phyloP scores from a whole-genome alignment of 1,140 invertebrate genomes.

The Atopsyche davidsoni region DNA sequence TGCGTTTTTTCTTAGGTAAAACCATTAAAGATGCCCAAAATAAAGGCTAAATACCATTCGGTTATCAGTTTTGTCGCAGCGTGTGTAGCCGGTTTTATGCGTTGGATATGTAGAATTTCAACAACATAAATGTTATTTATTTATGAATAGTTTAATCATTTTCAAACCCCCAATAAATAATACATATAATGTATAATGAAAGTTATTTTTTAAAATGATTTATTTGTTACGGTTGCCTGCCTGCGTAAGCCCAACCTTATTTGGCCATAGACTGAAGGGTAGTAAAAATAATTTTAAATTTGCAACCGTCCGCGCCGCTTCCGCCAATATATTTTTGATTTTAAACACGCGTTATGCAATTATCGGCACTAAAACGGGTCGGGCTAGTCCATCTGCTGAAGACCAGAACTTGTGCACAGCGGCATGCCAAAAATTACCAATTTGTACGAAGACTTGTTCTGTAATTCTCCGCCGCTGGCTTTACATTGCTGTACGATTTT shows the following conservation, averaged over 20 bases:
- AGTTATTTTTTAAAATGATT: neutral
- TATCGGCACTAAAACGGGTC: neutral
- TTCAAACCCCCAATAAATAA: too few relatives aligned
- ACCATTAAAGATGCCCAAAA: too few relatives aligned
- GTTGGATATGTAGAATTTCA: too few relatives aligned
- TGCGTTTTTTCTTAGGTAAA: too few relatives aligned
- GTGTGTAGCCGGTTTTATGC: too few relatives aligned
- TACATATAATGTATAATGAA: too few relatives aligned
- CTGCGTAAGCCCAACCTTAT: neutral
- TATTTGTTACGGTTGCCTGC: neutral
- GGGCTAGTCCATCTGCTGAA: too few relatives aligned
- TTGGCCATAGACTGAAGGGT: neutral
- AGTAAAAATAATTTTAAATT: neutral
- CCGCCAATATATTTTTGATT: constrained; percentile 18
- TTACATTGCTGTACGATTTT: too few relatives aligned
- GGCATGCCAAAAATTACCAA: neutral
- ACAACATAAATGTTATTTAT: too few relatives aligned
- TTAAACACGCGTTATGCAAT: constrained; percentile 8
- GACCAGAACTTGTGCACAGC: constrained; percentile 5
- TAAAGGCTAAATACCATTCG: too few relatives aligned
- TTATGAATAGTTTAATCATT: too few relatives aligned
- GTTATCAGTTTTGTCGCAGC: too few relatives aligned
- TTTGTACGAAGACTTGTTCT: constrained; percentile 2
- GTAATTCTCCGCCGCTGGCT: neutral
- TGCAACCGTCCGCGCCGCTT: neutral